Base-by-base conservation (phyloP, 1,140 invertebrate species). In the Chelonus insularis region DNA sequence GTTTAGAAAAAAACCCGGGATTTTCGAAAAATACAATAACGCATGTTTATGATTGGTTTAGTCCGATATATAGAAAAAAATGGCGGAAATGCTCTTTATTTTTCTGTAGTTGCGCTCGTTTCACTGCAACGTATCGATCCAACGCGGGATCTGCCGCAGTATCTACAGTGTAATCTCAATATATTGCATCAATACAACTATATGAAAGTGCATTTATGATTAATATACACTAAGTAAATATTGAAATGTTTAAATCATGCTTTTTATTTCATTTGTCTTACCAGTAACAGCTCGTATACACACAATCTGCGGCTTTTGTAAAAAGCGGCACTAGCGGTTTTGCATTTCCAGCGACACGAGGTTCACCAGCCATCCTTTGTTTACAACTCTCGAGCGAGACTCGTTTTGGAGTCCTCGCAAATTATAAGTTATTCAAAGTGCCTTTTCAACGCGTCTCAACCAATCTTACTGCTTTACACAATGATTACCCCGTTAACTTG, bases 241-340 rank as follows among this genome's bases (percentile, higher is more conserved):
- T 29, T 29, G 1, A 18, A 18, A 45, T 1, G 16, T 18, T 45
- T 7, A 18, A 18, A 18, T 45, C 18, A 20, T 29, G 25, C 18
- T 6, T 7, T 45, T 18, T 16, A 18, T 4, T 7, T 18, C 20
- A 34, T 48, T 23, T n/a, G 11, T 50, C 74, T 84, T 73, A 84
- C 83, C 84, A 85, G 61, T 83, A 85, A 63, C 82, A 84, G 65
- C 80, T 80, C 16, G 84, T 84, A 60, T 84, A 84, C 56, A 81
- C 66, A 68, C 82, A 84, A 57, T 84, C 80, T 1, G 79, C 70
- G 14, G 76, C 72, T 59, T 80, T 79, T 0, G 73, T 70, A 67
- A 83, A 83, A 32, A 82, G 70, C 56, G 76, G 78, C 59, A 82
- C 72, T 60, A 83, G 65, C 25, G 81, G 79, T 60, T 83, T 82